A percentile compares a stretch with the other conserved stretches of the same genome.
phyloP scores from a whole-genome alignment of 2,888 invertebrate genomes.

The Sarcophaga caerulescens region DNA sequence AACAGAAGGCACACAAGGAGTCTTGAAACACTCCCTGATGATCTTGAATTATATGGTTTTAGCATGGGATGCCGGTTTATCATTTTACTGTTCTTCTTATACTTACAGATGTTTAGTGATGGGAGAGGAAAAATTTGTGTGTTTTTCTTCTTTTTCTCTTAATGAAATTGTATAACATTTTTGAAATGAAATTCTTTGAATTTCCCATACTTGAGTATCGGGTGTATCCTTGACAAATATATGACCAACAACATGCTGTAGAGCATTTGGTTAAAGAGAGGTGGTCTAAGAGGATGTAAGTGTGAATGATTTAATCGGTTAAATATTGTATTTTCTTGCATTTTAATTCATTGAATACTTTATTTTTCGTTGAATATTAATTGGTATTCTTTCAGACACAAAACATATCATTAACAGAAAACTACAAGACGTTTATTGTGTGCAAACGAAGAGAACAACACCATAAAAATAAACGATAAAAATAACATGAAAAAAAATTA shows the following conservation, averaged over 20 bases:
- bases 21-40: neutral
- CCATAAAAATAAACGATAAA: neutral
- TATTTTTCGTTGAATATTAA: too few species aligned
- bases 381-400: too few species aligned
- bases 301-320: constrained; percentile 63
- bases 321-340: constrained; percentile 31
- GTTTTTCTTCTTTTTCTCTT: neutral
- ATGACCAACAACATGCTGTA: constrained; percentile 50
- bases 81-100: constrained; percentile 27
- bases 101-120: neutral
- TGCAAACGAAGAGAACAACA: neutral
- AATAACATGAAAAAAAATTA: constrained; percentile 14
- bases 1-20: constrained; percentile 19
- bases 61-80: constrained; percentile 12
- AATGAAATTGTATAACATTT: constrained; percentile 24
- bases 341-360: too few species aligned
- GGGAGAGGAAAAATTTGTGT: neutral
- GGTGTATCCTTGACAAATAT: constrained; percentile 29
- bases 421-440: neutral
- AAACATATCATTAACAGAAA: neutral
- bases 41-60: constrained; percentile 48
- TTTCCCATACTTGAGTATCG: constrained; percentile 24
- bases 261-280: neutral
- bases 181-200: constrained; percentile 31
- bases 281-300: constrained; percentile 23